Conservation (phyloP, 2,888 invertebrate genomes). For the Drosophila ochracea region DNA sequence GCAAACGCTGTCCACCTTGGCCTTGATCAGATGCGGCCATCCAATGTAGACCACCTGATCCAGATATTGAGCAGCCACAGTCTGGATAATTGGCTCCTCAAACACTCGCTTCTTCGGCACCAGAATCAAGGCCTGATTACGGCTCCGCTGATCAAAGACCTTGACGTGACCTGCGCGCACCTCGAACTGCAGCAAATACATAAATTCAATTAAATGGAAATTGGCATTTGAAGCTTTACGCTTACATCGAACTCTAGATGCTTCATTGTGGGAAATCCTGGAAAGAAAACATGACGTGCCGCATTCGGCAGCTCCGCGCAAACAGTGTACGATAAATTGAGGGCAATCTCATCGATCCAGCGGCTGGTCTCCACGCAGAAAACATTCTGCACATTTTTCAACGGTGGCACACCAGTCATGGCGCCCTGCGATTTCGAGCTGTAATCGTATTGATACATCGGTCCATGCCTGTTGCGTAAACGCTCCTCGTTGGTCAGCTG, state of each 20-base stretch:
- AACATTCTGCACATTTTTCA: slow-evolving; percentile 86
- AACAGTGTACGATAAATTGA: slow-evolving; percentile 60
- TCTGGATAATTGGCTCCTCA: slow-evolving; percentile 82
- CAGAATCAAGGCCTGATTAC: slow-evolving; percentile 93
- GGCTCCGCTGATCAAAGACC: slow-evolving; percentile 94
- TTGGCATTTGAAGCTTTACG: slow-evolving; percentile 47
- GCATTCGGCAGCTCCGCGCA: slow-evolving; percentile 75
- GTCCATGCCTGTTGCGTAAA: slow-evolving; percentile 93
- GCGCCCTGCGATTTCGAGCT: slow-evolving; percentile 87
- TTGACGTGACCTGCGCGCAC: slow-evolving; percentile 90
- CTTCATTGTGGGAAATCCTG: slow-evolving; percentile 96
- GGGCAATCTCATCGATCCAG: slow-evolving; percentile 73
- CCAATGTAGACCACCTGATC: slow-evolving; percentile 92
- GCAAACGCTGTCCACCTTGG: slow-evolving; percentile 87
- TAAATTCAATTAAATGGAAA: background rate
- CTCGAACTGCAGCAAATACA: slow-evolving; percentile 86
- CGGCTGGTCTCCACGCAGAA: slow-evolving; percentile 76
- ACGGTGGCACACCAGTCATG: slow-evolving; percentile 86
- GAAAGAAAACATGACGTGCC: slow-evolving; percentile 86
- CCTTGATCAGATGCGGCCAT: slow-evolving; percentile 97
- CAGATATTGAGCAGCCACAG: slow-evolving; percentile 88
- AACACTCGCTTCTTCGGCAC: slow-evolving; percentile 86
- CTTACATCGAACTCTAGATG: slow-evolving; percentile 92
- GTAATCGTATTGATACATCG: slow-evolving; percentile 93
- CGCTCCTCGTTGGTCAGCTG: slow-evolving; percentile 90